Percentiles rank a stretch among this genome's conserved stretches.
Conservation (phyloP, 2,888 invertebrate genomes). For the Drosophila phalerata region DNA sequence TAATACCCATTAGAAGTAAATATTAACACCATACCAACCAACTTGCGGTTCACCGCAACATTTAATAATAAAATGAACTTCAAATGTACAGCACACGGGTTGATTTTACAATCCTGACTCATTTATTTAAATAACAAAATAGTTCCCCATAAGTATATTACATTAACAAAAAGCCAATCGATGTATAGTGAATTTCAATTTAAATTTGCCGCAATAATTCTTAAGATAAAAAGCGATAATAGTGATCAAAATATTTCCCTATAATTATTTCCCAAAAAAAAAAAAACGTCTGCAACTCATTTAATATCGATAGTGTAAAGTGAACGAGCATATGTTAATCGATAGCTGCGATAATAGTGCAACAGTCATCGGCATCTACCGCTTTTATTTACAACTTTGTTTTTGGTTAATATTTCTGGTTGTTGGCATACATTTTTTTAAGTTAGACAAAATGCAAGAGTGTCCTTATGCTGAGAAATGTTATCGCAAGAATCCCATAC, state of each 20-base stretch:
- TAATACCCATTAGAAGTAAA: background rate
- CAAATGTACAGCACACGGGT: background rate
- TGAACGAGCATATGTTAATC: background rate
- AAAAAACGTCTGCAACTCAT: background rate
- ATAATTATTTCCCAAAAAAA: background rate
- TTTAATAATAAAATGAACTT: background rate
- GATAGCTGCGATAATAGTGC: constrained; percentile 1
- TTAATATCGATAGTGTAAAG: background rate
- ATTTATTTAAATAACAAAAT: background rate
- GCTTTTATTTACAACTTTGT: constrained; percentile 12
- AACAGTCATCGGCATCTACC: constrained; percentile 5
- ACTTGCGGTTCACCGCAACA: background rate
- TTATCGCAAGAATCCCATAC: constrained; percentile 93
- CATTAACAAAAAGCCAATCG: background rate
- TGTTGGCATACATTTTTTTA: constrained; percentile 2
- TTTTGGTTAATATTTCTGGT: background rate
- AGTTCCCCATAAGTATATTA: background rate
- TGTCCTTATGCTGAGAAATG: constrained; percentile 93
- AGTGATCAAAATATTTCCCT: too few relatives aligned
- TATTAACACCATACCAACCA: background rate
- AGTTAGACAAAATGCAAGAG: constrained; percentile 80
- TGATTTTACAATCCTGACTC: background rate
- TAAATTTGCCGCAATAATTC: background rate
- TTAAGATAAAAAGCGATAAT: background rate
- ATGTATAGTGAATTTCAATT: background rate